phyloP scores from a whole-genome alignment of 2,797 vertebrate genomes.

The Sebastes goodei region DNA sequence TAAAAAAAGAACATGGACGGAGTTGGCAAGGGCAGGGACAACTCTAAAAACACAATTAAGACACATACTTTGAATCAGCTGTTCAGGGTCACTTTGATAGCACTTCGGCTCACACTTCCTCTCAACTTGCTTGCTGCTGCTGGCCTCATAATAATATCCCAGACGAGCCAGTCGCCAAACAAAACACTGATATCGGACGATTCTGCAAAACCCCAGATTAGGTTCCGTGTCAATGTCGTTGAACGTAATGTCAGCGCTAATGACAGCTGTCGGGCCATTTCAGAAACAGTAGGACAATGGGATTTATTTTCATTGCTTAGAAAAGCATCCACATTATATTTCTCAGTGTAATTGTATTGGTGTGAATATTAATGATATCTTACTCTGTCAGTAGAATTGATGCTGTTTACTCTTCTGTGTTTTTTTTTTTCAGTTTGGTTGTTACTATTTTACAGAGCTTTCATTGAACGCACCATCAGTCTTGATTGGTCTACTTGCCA shows the following conservation, averaged over 20 bases:
- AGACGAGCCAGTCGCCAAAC: slow-evolving; percentile 16
- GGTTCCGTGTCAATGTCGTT: slow-evolving; percentile 2
- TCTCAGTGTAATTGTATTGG: neutral
- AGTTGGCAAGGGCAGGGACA: neutral
- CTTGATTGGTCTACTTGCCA: no score
- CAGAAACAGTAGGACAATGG: neutral
- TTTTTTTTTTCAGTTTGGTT: neutral
- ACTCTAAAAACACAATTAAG: neutral
- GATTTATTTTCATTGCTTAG: neutral
- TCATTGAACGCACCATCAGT: neutral
- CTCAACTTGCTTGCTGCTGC: neutral
- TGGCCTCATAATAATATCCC: neutral
- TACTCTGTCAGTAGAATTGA: neutral
- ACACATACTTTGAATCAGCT: neutral
- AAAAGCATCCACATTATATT: neutral
- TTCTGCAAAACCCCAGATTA: neutral
- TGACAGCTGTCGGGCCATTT: neutral
- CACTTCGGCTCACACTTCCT: slow-evolving; percentile 7
- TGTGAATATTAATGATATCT: neutral
- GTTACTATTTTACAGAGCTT: neutral
- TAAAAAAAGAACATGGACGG: neutral
- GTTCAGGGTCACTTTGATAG: slow-evolving; percentile 24
- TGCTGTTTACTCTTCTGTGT: neutral
- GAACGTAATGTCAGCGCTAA: neutral
- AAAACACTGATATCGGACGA: slow-evolving; percentile 14